Conservation (phyloP, 2,888 invertebrate species). For the Drosophila mimica region DNA sequence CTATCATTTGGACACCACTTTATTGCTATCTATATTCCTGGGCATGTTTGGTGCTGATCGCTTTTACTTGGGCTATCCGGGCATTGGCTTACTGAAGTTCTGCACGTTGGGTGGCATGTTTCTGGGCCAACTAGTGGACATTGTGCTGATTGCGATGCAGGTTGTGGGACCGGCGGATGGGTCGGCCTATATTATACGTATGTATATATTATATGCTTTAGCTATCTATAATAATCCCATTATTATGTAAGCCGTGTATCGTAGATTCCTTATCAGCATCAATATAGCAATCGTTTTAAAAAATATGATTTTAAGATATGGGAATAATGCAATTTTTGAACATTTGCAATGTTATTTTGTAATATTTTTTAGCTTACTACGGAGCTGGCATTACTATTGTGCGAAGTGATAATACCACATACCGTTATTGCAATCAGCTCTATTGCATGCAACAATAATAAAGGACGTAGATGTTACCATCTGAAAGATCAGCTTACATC, state of each 20-base stretch:
- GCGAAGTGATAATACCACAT: conserved; percentile 93
- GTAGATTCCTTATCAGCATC: neutral
- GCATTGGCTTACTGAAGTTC: conserved; percentile 96
- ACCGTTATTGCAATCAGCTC: conserved; percentile 85
- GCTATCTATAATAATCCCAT: neutral
- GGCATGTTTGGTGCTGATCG: conserved; percentile 99
- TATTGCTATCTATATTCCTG: conserved; percentile 96
- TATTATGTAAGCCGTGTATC: neutral
- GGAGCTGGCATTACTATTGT: conserved; percentile 94
- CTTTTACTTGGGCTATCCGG: conserved; percentile 99
- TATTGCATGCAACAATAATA: conserved; percentile 56
- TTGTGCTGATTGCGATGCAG: conserved; percentile 90
- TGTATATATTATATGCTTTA: conserved; percentile 2
- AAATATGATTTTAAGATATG: neutral
- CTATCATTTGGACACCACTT: conserved; percentile 95
- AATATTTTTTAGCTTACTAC: conserved; percentile 88
- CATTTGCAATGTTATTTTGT: neutral
- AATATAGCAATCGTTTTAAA: neutral
- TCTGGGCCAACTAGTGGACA: conserved; percentile 96
- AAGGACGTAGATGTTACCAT: neutral
- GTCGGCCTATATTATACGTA: conserved; percentile 94
- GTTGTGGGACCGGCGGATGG: conserved; percentile 97
- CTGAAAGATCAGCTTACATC: conserved; percentile 33
- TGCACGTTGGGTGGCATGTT: conserved; percentile 99
- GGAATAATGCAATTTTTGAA: neutral